Evolutionary conservation across 2,888 invertebrate genomes (phyloP).

Genomic region (Miltochrista miniata): DNA sequence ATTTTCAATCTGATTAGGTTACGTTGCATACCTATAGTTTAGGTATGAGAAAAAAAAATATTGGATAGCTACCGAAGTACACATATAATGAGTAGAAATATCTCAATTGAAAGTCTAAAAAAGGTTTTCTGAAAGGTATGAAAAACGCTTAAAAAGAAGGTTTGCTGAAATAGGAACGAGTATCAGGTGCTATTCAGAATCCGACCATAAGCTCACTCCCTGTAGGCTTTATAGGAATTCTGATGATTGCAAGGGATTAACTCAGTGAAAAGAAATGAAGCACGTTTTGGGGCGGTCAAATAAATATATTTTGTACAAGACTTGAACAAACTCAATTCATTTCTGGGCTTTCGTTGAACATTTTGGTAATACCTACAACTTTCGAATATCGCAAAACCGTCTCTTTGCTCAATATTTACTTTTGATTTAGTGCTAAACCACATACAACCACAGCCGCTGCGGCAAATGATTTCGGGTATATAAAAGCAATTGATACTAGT

Average conservation of each 20-base stretch:
- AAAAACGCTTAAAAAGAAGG: conserved; percentile 34
- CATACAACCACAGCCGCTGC: no score
- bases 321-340: conserved; percentile 32
- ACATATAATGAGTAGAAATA: conserved; percentile 3
- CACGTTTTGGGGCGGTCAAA: conserved; percentile 24
- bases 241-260: conserved; percentile 50
- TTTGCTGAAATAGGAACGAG: conserved; percentile 25
- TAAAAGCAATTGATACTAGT: no score
- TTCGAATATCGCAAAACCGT: no score
- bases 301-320: conserved; percentile 27
- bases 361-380: background rate
- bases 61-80: background rate
- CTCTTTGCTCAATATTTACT: background rate
- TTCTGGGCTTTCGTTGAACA: conserved; percentile 8
- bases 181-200: conserved; percentile 38
- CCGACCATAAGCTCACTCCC: conserved; percentile 45
- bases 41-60: background rate
- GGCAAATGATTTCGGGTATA: no score
- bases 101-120: conserved; percentile 24
- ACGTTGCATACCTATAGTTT: no score
- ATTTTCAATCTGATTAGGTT: no score
- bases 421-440: no score
- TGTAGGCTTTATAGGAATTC: conserved; percentile 38
- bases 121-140: conserved; percentile 27
- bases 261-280: conserved; percentile 31